These are phyloP conservation scores for Sebastiscus tertius DNA, from an alignment of 2,797 vertebrate genomes.

Conservation along the genomic window DNA sequence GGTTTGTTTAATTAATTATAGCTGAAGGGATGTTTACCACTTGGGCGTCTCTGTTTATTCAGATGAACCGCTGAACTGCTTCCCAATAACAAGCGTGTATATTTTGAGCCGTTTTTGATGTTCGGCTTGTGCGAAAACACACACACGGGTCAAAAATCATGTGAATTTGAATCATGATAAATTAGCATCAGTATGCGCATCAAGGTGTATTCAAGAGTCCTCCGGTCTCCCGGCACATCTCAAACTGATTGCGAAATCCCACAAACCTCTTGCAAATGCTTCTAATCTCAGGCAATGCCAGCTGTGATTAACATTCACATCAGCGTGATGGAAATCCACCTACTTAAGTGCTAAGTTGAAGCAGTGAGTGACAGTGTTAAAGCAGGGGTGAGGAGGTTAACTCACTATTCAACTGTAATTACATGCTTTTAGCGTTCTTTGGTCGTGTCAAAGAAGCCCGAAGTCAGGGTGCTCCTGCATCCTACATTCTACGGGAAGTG, in stretches of 20 bases:
- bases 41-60: slow-evolving; percentile 20
- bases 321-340: slow-evolving; percentile 37
- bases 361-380: slow-evolving; percentile 33
- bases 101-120: neutral
- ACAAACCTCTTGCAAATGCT: slow-evolving; percentile 40
- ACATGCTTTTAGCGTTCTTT: slow-evolving; percentile 46
- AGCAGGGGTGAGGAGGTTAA: slow-evolving; percentile 61
- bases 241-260: slow-evolving; percentile 41
- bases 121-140: neutral
- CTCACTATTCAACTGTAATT: slow-evolving; percentile 63
- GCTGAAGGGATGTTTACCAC: slow-evolving; percentile 49
- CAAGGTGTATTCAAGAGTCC: neutral
- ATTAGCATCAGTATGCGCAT: neutral
- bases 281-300: slow-evolving; percentile 22
- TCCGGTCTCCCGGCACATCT: slow-evolving; percentile 11
- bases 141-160: neutral
- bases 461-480: neutral
- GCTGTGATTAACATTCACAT: slow-evolving; percentile 26
- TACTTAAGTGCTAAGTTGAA: slow-evolving; percentile 37
- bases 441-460: slow-evolving; percentile 10
- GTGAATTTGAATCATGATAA: neutral
- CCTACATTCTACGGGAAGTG: neutral
- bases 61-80: neutral
- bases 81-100: neutral
- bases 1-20: slow-evolving; percentile 49